phyloP scores from a whole-genome alignment of 2,113 vertebrate species.

The Cyphomyrus plagiostoma region DNA sequence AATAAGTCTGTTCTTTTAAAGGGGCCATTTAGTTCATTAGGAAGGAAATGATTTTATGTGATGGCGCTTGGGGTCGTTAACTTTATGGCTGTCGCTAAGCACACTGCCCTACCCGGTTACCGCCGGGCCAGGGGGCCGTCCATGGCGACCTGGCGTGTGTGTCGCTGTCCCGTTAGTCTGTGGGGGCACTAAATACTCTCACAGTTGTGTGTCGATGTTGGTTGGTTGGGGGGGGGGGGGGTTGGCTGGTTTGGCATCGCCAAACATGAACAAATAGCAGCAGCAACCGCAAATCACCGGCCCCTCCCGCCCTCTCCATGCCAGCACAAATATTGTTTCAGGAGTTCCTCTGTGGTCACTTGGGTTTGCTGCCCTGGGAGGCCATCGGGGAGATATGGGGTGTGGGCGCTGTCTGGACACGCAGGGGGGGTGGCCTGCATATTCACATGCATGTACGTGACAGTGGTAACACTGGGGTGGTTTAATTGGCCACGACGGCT shows the following conservation, averaged over 20 bases:
- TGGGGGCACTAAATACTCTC: constrained; percentile 17
- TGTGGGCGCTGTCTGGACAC: constrained; percentile 24
- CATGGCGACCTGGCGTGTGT: constrained; percentile 23
- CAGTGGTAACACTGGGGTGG: neutral
- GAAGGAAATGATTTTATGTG: constrained; percentile 15
- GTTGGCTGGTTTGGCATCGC: constrained; percentile 47
- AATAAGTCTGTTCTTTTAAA: neutral
- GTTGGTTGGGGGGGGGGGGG: neutral
- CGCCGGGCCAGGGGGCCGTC: constrained; percentile 11
- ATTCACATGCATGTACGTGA: neutral
- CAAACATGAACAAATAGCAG: constrained; percentile 54
- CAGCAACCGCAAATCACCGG: constrained; percentile 62
- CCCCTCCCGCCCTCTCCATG: constrained; percentile 42
- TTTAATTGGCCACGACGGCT: neutral
- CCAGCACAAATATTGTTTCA: constrained; percentile 65
- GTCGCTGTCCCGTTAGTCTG: neutral
- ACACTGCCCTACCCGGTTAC: constrained; percentile 16
- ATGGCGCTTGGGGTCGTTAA: neutral
- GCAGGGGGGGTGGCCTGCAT: neutral
- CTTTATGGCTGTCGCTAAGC: constrained; percentile 3
- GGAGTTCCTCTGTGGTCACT: constrained; percentile 49
- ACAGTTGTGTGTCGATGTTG: neutral
- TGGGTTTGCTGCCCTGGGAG: constrained; percentile 14
- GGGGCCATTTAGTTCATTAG: neutral
- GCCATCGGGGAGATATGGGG: constrained; percentile 11